A percentile compares a stretch with the other conserved stretches of the same genome.
Evolutionary conservation across 2,888 invertebrate genomes (phyloP).

Genomic region (Molorchus minor): DNA sequence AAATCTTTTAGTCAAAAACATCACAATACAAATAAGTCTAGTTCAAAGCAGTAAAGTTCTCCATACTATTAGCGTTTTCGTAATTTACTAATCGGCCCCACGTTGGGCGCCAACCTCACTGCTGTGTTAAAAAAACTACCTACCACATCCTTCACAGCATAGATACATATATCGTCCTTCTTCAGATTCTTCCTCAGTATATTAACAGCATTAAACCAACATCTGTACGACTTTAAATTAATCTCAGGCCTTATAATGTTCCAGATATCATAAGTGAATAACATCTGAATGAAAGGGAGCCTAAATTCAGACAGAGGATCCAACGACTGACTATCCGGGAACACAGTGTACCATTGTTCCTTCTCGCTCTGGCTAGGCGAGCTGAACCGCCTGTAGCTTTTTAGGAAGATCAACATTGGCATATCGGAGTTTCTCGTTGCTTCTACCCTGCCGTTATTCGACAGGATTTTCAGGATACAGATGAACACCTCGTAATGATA

Average conservation of each 20-base stretch:
- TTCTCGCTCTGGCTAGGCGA: constrained; percentile 61
- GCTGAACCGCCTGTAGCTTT: constrained; percentile 57
- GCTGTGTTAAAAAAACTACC: no score
- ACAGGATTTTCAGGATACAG: constrained; percentile 59
- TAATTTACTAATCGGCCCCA: no score
- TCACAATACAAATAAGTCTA: no score
- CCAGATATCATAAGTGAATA: constrained; percentile 59
- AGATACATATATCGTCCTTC: constrained; percentile 63
- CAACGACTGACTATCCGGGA: constrained; percentile 58
- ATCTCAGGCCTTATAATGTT: constrained; percentile 55
- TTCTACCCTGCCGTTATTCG: constrained; percentile 20
- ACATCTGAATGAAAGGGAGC: constrained; percentile 61
- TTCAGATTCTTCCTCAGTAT: constrained; percentile 57
- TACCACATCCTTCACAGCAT: constrained; percentile 64
- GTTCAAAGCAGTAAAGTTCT: no score
- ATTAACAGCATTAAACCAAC: constrained; percentile 63
- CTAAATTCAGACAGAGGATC: constrained; percentile 64
- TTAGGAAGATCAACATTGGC: constrained; percentile 53
- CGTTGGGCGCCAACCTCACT: no score
- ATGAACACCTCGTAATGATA: constrained; percentile 67
- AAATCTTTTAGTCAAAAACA: no score
- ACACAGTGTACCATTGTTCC: constrained; percentile 62
- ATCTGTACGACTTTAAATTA: constrained; percentile 42
- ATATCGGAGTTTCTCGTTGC: constrained; percentile 26
- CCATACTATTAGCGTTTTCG: no score